These are phyloP conservation scores for Ditylenchus weischeri DNA, from an alignment of 2,888 invertebrate species.

Conservation along the genomic window DNA sequence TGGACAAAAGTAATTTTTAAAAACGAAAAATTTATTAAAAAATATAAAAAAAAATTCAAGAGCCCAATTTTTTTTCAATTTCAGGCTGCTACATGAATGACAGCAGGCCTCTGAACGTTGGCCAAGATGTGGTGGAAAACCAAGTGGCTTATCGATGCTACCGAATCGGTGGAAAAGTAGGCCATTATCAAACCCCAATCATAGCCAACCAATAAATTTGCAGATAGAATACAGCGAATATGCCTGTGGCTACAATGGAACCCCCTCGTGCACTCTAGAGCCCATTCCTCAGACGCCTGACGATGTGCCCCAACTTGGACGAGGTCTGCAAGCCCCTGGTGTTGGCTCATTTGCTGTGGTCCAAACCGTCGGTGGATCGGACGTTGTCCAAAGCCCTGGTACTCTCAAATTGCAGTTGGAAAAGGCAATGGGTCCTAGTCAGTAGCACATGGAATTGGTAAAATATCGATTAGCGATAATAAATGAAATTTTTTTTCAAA, in stretches of 20 bases:
- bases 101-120: slow-evolving; percentile 27
- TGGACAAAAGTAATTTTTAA: too few species aligned
- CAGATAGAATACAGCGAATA: slow-evolving; percentile 27
- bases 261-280: slow-evolving; percentile 32
- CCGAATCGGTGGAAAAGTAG: slow-evolving; percentile 30
- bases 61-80: too few species aligned
- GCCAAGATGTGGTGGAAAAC: slow-evolving; percentile 37
- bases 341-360: slow-evolving; percentile 33
- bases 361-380: slow-evolving; percentile 16
- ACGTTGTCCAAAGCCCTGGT: slow-evolving; percentile 18
- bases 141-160: slow-evolving; percentile 37
- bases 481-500: too few species aligned
- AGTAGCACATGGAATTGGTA: background rate
- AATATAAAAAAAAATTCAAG: too few species aligned
- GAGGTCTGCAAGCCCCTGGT: slow-evolving; percentile 37
- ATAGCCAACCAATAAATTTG: background rate
- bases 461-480: too few species aligned
- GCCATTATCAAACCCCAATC: background rate
- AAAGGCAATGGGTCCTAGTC: slow-evolving; percentile 20
- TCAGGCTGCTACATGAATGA: slow-evolving; percentile 40
- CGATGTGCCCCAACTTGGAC: slow-evolving; percentile 33
- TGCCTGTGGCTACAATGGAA: slow-evolving; percentile 26
- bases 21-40: too few species aligned
- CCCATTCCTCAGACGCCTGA: slow-evolving; percentile 34
- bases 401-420: slow-evolving; percentile 35